Evolutionary conservation across 2,888 invertebrate genomes (phyloP).

Genomic region (Helleia helle): DNA sequence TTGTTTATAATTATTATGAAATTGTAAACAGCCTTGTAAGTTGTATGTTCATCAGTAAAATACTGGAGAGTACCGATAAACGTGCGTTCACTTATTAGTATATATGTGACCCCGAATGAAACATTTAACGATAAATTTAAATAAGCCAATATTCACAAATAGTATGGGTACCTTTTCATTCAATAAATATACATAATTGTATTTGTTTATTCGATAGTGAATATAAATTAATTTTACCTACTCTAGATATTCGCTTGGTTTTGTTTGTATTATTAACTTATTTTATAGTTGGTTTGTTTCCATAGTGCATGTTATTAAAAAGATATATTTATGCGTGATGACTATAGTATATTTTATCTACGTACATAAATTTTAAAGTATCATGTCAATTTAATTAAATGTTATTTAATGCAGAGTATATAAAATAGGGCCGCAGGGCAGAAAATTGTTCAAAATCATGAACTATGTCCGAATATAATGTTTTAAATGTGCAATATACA

Average conservation of each 20-base stretch:
- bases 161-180: constrained; percentile 11
- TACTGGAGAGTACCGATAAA: too few relatives aligned
- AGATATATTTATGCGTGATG: constrained; percentile 18
- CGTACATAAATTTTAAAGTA: constrained; percentile 17
- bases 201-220: constrained; percentile 25
- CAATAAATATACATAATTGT: not conserved
- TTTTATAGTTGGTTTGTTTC: constrained; percentile 50
- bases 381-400: constrained; percentile 22
- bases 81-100: too few relatives aligned
- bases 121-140: too few relatives aligned
- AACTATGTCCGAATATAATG: not conserved
- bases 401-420: constrained; percentile 10
- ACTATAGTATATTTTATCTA: constrained; percentile 13
- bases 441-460: constrained; percentile 1
- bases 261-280: constrained; percentile 59
- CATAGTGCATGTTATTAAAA: constrained; percentile 28
- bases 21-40: too few relatives aligned
- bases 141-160: not conserved
- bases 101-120: too few relatives aligned
- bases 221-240: constrained; percentile 25
- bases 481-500: constrained; percentile 6
- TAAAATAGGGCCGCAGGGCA: constrained; percentile 3
- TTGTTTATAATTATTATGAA: too few relatives aligned
- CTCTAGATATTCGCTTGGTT: constrained; percentile 42
- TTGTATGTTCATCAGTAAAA: too few relatives aligned